Base-by-base conservation (phyloP, 2,113 vertebrate genomes). In the Channa maculata region DNA sequence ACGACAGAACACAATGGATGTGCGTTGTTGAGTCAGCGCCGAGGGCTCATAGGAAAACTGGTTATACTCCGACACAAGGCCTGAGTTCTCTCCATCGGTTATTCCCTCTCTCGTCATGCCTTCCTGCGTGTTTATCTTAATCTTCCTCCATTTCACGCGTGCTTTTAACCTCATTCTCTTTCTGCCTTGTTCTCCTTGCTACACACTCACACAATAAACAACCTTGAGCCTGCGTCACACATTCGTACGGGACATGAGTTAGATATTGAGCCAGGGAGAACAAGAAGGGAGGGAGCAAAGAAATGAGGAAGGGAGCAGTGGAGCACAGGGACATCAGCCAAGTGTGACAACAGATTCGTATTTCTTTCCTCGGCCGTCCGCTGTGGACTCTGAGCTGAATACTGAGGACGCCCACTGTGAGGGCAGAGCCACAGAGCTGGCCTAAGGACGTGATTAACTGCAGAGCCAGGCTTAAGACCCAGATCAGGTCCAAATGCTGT, bases 351-450 rank as follows among this genome's bases (percentile, higher is more conserved):
- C 74, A 54, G 79, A 78, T 84, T 92, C 90, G 88, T 93, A 93
- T 92, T 93, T 94, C 92, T 94, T 82, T 71, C 66, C 65, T 68
- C 24, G 14, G 73, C 84, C 63, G 72, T 63, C 80, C 85, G 82
- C 88, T 81, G 85, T 79, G 71, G 82, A 82, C 84, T 86, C 86
- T 94, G 93, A 94, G 93, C 82, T 88, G 94, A 92, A 94, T 94
- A 93, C 94, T 94, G 92, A 94, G 83, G 81, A 85, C 7, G 72
- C 36, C 69, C 86, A 89, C 90, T 92, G 91, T 24, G 24, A 24
- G 24, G 24, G 24, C 91, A 77, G 89, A 92, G 91, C 72, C 67
- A 4, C 79, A 85, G 85, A 78, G 90, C 38, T 36, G 58, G 51
- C 64, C 43, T 11, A 3, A 41, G 54, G 52, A 39, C 0, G 12